Evolutionary conservation across 2,113 vertebrate species (phyloP).

Genomic region (Geothlypis trichas): DNA sequence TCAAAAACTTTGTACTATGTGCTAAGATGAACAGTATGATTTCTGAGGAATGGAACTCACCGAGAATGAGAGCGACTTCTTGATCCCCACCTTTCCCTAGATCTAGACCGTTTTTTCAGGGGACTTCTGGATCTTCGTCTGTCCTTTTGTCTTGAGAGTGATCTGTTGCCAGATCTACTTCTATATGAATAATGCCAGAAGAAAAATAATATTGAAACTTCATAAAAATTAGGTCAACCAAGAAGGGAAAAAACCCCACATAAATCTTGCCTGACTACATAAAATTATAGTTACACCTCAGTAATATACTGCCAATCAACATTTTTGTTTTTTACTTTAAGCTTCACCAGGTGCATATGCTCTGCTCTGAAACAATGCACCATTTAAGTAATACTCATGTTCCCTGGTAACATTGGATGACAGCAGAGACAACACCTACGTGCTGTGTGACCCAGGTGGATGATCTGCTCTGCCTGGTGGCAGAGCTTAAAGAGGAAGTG

Average conservation of each 20-base stretch:
- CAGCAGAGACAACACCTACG: background rate
- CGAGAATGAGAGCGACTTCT: background rate
- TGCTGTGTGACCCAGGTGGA: background rate
- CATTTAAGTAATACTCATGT: background rate
- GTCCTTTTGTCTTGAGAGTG: background rate
- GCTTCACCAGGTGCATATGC: background rate
- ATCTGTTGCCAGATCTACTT: background rate
- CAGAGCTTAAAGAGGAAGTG: background rate
- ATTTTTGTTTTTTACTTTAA: background rate
- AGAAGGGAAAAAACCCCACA: background rate
- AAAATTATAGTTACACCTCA: background rate
- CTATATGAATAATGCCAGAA: background rate
- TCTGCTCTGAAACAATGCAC: background rate
- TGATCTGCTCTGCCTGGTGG: background rate
- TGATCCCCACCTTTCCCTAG: background rate
- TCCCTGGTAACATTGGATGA: background rate
- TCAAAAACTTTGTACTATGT: background rate
- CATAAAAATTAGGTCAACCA: background rate
- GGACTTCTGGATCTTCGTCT: background rate
- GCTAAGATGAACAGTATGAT: background rate
- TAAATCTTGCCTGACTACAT: background rate
- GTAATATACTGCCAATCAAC: background rate
- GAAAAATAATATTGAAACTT: background rate
- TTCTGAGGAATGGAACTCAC: background rate
- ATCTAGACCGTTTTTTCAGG: background rate